Percentiles rank a stretch among this genome's conserved stretches.
These are phyloP conservation scores for Manis pentadactyla DNA, from an alignment of 2,797 vertebrate genomes.

Conservation along the genomic window DNA sequence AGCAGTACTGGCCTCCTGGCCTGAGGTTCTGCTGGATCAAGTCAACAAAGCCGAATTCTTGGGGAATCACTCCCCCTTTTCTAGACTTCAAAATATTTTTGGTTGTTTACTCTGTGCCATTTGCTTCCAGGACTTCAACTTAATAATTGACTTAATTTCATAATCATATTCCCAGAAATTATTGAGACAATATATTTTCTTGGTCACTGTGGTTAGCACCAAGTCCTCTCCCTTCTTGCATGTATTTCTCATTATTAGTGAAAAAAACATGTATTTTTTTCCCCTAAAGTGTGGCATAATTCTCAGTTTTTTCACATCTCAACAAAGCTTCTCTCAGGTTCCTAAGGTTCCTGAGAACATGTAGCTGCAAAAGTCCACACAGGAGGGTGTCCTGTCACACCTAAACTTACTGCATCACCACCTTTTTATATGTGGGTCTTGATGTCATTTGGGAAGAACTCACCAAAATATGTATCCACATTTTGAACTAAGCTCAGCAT, in stretches of 20 bases:
- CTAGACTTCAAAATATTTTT: slow-evolving; percentile 9
- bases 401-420: background rate
- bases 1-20: background rate
- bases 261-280: background rate
- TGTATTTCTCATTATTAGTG: background rate
- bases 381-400: background rate
- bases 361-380: background rate
- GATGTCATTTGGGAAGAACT: background rate
- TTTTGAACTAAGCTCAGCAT: background rate
- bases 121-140: slow-evolving; percentile 16
- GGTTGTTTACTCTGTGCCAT: background rate
- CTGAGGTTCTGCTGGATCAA: background rate
- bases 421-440: background rate
- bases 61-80: background rate
- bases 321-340: background rate
- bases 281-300: background rate
- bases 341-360: background rate
- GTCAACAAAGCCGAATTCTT: background rate
- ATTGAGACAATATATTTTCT: background rate
- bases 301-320: background rate
- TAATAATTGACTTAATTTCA: background rate
- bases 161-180: background rate
- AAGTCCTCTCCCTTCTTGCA: background rate
- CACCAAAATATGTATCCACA: background rate
- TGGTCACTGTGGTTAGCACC: background rate